Evolutionary conservation across 2,113 vertebrate species (phyloP), one percentile per base, ranked within the genome.

Genomic region (Beaufortia kweichowensis): DNA sequence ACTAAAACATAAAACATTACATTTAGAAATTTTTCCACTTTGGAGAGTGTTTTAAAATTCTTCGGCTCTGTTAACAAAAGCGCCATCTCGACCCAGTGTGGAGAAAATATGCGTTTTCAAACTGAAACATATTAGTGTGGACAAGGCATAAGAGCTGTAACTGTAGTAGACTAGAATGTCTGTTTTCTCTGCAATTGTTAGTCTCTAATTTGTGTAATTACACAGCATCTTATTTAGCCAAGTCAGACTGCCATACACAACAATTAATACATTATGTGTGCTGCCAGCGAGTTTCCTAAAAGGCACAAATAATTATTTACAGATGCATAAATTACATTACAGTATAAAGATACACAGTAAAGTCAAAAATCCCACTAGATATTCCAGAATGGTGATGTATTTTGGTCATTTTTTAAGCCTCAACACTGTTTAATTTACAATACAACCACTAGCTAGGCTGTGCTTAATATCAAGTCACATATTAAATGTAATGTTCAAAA

Each of bases 161-260:
- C 21, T 72, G 14, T 21, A 35, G 26, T 29, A 23, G 35, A 56
- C 11, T 24, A 46, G 0, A 57, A 21, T 46, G 19, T 66, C 15
- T 29, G 21, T 43, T 14, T 53, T 8, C 28, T 63, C 28, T 50
- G 17, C 55, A 78, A 74, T 74, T 69, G 63, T 66, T 48, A 64
- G 61, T 63, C 48, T 65, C 28, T 71, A 80, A 83, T 80, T 78
- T 70, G 46, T 29, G 0, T 31, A 75, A 83, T 83, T 83, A 70
- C 43, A 56, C 15, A 57, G 48, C 17, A 26, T 33, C 63, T 68
- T 75, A 66, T 80, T 68, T 75, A 57, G 26, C 24, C 53, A 14
- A 64, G 12, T 56, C 29, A 46, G 61, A 64, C 0, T 26, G 24
- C 26, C 15, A 59, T 72, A 59, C 77, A 50, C 50, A 59, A 69